These are phyloP conservation scores for Temnothorax rugatulus DNA, from an alignment of 2,888 invertebrate species.

Conservation along the genomic window DNA sequence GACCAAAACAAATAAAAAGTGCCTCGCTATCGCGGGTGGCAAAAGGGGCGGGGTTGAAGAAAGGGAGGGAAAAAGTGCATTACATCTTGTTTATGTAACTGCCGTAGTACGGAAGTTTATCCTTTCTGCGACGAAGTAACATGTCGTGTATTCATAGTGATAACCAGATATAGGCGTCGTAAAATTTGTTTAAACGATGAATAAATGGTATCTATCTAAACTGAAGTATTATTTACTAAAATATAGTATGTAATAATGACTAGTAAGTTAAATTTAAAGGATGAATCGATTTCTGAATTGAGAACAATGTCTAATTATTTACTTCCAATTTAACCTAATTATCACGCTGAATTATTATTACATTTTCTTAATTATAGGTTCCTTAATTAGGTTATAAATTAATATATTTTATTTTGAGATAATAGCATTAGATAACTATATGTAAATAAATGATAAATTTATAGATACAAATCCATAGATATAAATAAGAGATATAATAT, in stretches of 20 bases:
- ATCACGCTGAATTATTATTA: not conserved
- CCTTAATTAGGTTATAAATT: not conserved
- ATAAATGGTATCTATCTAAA: not conserved
- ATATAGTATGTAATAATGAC: not conserved
- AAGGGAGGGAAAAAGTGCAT: slow-evolving; percentile 3
- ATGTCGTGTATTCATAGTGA: not conserved
- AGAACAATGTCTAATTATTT: not conserved
- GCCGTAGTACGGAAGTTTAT: slow-evolving; percentile 30
- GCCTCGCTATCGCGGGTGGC: not conserved
- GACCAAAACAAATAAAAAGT: slow-evolving; percentile 31
- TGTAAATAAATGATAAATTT: not conserved
- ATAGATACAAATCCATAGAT: not conserved
- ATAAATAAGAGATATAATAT: not conserved
- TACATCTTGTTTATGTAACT: slow-evolving; percentile 40
- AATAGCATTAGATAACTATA: not conserved
- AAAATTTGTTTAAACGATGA: slow-evolving; percentile 1
- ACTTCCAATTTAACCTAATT: not conserved
- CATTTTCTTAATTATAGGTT: not conserved
- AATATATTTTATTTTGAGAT: not conserved
- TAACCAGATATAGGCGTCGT: not conserved
- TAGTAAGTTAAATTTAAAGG: not conserved
- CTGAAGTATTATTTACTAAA: not conserved
- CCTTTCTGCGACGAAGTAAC: not conserved
- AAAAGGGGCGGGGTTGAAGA: not conserved
- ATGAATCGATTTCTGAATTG: not conserved